Base-by-base conservation (phyloP, 2,113 vertebrate species). In the Solea senegalensis region DNA sequence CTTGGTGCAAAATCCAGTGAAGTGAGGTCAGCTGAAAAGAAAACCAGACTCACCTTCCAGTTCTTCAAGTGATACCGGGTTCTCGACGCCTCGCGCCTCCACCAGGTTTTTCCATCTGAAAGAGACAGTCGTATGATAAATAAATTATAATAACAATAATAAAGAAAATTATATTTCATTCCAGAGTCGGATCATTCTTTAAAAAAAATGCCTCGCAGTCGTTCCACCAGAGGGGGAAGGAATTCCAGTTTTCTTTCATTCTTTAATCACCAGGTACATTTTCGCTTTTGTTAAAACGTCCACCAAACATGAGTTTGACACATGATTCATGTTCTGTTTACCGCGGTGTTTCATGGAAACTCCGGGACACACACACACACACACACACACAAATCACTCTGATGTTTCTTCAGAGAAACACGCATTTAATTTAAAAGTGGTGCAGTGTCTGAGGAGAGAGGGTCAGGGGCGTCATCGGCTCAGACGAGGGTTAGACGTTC, bases 101-200 rank as follows among this genome's bases (percentile, higher is more conserved):
- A 80, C 82, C 84, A 87, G 49, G 64, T 72, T 81, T 85, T 84
- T 81, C 81, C 90, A 90, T 90, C 91, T 92, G 72, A 65, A 86
- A 78, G 71, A 41, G 45, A 39, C 52, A 28, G 58, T 9, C 16
- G 5, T 48, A 65, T 11, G n/a, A 34, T 34, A 21, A 21, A 21
- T 21, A 21, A 21, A 21, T 21, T 21, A 54, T 6, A 3, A 40
- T 13, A 16, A 48, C 0, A 14, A 43, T 12, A 12, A 49, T 48
- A 46, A 40, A 57, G 39, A 39, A 45, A 69, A 21, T 8, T 8
- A 46, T 26, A 62, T 34, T 14, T 46, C 9, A 40, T 43, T 65
- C 34, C 28, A 1, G n/a, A 8, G 5, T 15, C 27, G 44, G 26
- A 49, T 9, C 13, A 26, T 39, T 1, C 2, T 2, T 15, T 51